Conservation (phyloP, 2,797 vertebrate species). For the Aulostomus chinensis region DNA sequence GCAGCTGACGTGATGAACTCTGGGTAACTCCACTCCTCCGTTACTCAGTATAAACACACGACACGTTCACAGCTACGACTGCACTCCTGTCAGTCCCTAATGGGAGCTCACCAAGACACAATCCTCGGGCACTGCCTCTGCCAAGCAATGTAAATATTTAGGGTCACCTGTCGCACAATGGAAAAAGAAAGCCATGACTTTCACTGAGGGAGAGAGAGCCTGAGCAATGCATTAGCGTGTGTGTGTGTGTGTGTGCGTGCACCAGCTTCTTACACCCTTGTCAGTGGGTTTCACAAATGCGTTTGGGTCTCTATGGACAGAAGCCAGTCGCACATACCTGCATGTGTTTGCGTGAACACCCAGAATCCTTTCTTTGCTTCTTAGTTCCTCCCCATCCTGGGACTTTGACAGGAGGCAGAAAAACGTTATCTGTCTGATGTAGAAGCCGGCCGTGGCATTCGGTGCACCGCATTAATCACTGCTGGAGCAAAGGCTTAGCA, state of each 20-base stretch:
- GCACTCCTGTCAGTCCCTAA: slow-evolving; percentile 29
- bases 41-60: too few species aligned
- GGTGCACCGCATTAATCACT: slow-evolving; percentile 78
- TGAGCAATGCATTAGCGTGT: neutral
- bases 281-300: neutral
- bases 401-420: slow-evolving; percentile 59
- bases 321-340: slow-evolving; percentile 42
- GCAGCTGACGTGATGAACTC: too few species aligned
- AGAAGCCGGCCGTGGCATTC: slow-evolving; percentile 60
- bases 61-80: too few species aligned
- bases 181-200: slow-evolving; percentile 74
- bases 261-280: neutral
- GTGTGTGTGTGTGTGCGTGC: neutral
- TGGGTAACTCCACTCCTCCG: too few species aligned
- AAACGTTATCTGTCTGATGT: slow-evolving; percentile 64
- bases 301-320: slow-evolving; percentile 18
- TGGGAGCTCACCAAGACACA: slow-evolving; percentile 34
- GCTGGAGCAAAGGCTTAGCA: slow-evolving; percentile 55
- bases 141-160: slow-evolving; percentile 84
- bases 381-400: neutral
- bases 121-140: slow-evolving; percentile 66
- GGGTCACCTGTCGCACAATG: slow-evolving; percentile 78
- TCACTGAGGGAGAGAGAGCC: neutral
- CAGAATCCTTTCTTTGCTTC: neutral
- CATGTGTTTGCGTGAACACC: slow-evolving; percentile 42